Percentiles rank a stretch among this genome's conserved stretches.
Conservation (phyloP, 2,797 vertebrate species). For the Lithobates sylvaticus region DNA sequence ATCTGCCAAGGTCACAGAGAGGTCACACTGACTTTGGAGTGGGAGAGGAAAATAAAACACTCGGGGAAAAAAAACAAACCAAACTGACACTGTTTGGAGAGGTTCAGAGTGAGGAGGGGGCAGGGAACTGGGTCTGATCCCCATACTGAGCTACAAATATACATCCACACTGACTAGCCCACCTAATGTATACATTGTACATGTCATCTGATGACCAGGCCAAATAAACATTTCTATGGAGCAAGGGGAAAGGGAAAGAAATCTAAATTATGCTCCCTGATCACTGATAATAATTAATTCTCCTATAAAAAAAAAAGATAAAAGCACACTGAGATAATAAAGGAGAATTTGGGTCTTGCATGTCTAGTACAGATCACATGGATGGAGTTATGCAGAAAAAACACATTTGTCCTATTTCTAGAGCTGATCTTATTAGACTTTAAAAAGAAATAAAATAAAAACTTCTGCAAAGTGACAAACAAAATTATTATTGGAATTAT, state of each 20-base stretch:
- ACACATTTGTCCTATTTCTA: background rate
- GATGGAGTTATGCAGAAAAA: background rate
- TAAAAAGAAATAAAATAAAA: conserved; percentile 67
- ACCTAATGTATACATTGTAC: background rate
- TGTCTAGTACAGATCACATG: background rate
- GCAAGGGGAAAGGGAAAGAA: background rate
- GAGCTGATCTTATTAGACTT: background rate
- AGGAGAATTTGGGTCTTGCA: background rate
- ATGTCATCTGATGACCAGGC: background rate
- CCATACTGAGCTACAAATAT: background rate
- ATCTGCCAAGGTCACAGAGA: conserved; percentile 38
- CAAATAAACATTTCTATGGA: conserved; percentile 12
- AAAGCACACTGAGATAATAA: background rate
- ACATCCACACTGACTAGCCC: background rate
- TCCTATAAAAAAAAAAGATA: background rate
- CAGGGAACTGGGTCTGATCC: background rate
- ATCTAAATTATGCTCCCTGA: background rate
- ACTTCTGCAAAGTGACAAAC: conserved; percentile 87
- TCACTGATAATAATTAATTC: too few species aligned
- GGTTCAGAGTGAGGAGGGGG: conserved; percentile 20
- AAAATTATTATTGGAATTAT: conserved; percentile 82
- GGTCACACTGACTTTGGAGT: conserved; percentile 40
- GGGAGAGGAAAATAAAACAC: background rate
- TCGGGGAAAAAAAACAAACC: background rate
- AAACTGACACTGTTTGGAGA: conserved; percentile 2